Evolutionary conservation across 1,140 invertebrate genomes (phyloP).

Genomic region (Apis florea): DNA sequence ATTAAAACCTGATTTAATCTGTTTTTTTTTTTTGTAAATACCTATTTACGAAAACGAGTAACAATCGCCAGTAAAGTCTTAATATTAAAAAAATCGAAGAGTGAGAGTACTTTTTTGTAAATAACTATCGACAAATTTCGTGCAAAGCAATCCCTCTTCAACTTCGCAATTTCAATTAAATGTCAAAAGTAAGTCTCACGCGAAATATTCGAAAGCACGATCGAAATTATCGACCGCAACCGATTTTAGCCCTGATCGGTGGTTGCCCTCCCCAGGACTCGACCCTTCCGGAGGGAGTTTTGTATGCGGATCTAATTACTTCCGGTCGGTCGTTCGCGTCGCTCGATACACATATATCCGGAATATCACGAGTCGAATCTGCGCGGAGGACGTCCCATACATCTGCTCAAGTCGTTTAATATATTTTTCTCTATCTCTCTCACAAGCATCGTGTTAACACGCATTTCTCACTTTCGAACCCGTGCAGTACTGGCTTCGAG

Average conservation of each 20-base stretch:
- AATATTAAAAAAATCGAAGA: no score
- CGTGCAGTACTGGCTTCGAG: not conserved
- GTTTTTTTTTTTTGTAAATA: no score
- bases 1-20: no score
- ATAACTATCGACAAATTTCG: no score
- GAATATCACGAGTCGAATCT: conserved; percentile 54
- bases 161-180: no score
- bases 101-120: no score
- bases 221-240: not conserved
- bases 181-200: no score
- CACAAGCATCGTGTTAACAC: not conserved
- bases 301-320: conserved; percentile 73
- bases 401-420: conserved; percentile 60
- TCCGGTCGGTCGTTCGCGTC: conserved; percentile 70
- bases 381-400: conserved; percentile 38
- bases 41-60: no score
- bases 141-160: no score
- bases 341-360: conserved; percentile 71
- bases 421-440: not conserved
- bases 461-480: not conserved
- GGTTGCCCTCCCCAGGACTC: not conserved
- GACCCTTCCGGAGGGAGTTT: conserved; percentile 56
- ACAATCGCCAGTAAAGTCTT: no score
- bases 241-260: not conserved
- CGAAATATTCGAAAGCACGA: no score